Evolutionary conservation across 2,888 invertebrate species (phyloP).

Genomic region (Zygothrica quintamaculata): DNA sequence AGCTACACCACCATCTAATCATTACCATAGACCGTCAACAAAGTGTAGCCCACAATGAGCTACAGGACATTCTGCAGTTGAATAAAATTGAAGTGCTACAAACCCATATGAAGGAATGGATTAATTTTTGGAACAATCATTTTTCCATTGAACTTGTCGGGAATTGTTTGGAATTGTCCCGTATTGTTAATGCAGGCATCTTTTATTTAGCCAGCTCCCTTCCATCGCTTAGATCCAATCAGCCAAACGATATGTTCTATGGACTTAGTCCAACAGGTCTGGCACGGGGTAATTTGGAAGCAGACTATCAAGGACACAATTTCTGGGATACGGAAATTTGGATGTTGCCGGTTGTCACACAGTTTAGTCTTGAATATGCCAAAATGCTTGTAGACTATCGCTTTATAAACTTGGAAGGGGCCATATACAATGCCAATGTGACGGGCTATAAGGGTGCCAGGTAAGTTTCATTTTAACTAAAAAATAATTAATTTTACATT

Average conservation of each 20-base stretch:
- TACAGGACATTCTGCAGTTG: constrained; percentile 65
- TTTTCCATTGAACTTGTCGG: constrained; percentile 86
- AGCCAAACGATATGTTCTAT: constrained; percentile 85
- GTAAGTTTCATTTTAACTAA: constrained; percentile 7
- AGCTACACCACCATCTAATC: constrained; percentile 85
- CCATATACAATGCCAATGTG: constrained; percentile 85
- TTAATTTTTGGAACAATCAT: constrained; percentile 84
- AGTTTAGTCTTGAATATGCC: constrained; percentile 86
- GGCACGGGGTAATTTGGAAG: constrained; percentile 83
- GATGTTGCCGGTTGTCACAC: constrained; percentile 87
- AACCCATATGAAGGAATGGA: constrained; percentile 86
- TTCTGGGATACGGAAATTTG: constrained; percentile 89
- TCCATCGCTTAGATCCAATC: constrained; percentile 85
- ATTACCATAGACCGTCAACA: constrained; percentile 86
- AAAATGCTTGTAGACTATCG: constrained; percentile 86
- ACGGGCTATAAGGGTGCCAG: constrained; percentile 86
- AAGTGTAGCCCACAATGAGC: constrained; percentile 84
- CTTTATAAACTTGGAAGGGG: constrained; percentile 85
- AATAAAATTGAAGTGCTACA: constrained; percentile 83
- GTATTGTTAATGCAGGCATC: constrained; percentile 86
- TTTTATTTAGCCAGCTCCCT: constrained; percentile 87
- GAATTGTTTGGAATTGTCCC: constrained; percentile 83
- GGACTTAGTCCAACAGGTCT: constrained; percentile 87
- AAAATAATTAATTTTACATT: neutral
- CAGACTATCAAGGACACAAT: constrained; percentile 86